These are phyloP conservation scores for Brachyrhaphis roseni DNA, from an alignment of 2,797 vertebrate species.

Conservation along the genomic window DNA sequence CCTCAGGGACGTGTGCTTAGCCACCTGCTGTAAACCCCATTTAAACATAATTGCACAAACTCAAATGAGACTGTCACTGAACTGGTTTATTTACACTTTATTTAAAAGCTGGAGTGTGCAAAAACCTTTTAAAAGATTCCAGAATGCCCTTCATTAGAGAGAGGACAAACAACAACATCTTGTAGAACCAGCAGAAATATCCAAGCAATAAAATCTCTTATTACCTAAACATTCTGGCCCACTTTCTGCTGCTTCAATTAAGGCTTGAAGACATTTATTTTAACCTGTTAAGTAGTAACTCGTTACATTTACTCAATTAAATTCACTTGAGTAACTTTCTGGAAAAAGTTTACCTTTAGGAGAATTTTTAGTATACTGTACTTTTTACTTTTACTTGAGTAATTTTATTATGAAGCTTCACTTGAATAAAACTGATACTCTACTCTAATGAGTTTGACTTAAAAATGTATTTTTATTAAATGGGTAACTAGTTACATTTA, in stretches of 20 bases:
- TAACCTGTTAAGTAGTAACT: background rate
- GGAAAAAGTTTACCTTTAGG: no score
- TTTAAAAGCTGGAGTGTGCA: no score
- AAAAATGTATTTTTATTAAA: no score
- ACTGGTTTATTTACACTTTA: no score
- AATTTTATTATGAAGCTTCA: no score
- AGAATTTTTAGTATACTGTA: no score
- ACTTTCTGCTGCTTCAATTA: background rate
- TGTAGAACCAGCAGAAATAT: background rate
- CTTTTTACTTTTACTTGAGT: no score
- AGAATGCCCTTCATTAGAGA: background rate
- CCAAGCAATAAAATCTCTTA: background rate
- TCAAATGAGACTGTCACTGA: background rate
- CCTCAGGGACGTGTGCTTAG: background rate
- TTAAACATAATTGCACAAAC: background rate
- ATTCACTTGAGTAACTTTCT: no score
- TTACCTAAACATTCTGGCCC: background rate
- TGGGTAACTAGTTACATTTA: no score
- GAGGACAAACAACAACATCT: background rate
- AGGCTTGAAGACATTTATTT: background rate
- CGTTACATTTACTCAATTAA: no score
- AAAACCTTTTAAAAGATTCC: background rate
- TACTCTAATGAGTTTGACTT: no score
- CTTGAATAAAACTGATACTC: no score
- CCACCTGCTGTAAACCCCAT: background rate